Percentiles rank a stretch among this genome's conserved stretches.
Conservation (phyloP, 2,797 vertebrate species). For the Notolabrus celidotus region DNA sequence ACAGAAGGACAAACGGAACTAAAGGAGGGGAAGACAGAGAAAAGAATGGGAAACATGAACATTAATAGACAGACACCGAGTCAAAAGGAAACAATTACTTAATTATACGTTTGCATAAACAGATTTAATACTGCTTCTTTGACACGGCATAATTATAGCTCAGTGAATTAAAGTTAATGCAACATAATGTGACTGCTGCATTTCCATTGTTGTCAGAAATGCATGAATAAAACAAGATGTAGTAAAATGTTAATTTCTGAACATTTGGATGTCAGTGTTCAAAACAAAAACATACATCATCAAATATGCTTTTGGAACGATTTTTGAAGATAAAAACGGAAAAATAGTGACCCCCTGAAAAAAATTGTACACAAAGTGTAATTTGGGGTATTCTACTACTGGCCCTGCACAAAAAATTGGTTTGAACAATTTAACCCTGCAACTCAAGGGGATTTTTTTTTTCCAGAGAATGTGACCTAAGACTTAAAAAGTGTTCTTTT, state of each 20-base stretch:
- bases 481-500: too few species aligned
- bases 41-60: not conserved
- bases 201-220: not conserved
- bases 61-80: not conserved
- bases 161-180: not conserved
- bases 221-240: too few species aligned
- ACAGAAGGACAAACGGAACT: not conserved
- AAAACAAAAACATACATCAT: too few species aligned
- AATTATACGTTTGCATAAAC: not conserved
- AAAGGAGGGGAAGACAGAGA: not conserved
- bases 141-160: not conserved
- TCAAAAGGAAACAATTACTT: not conserved
- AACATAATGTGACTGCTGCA: not conserved
- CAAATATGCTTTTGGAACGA: too few species aligned
- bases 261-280: not conserved
- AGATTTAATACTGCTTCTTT: not conserved
- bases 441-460: too few species aligned
- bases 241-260: not conserved
- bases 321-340: too few species aligned
- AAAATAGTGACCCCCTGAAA: too few species aligned
- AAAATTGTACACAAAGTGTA: too few species aligned
- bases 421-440: too few species aligned
- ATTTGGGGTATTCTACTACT: too few species aligned
- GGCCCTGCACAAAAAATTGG: too few species aligned
- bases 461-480: too few species aligned